A percentile compares a stretch with the other conserved stretches of the same genome.
phyloP scores from a whole-genome alignment of 2,888 invertebrate genomes.

The Crocallis elinguaria region DNA sequence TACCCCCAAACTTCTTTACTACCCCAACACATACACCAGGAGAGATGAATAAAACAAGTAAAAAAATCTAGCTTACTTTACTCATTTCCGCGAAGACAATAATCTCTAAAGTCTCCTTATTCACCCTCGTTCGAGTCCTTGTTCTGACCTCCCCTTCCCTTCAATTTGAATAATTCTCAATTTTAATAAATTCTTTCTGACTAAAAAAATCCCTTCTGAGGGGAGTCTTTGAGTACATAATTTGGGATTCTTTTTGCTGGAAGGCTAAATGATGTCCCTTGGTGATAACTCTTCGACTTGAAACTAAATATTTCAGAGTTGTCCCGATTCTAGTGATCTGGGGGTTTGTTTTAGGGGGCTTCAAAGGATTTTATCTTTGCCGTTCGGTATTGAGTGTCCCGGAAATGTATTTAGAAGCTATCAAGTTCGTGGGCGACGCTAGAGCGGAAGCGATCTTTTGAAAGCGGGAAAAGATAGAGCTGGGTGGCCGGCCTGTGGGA shows the following conservation, averaged over 20 bases:
- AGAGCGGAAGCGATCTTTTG: no score
- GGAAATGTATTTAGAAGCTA: conserved; percentile 10
- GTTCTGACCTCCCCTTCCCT: conserved; percentile 8
- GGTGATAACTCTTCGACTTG: conserved; percentile 40
- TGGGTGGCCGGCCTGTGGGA: no score
- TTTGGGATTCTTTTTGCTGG: conserved; percentile 28
- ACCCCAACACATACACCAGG: not conserved
- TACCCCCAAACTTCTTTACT: no score
- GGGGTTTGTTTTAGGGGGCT: conserved; percentile 8
- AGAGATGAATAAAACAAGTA: conserved; percentile 14
- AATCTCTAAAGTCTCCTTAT: conserved; percentile 10
- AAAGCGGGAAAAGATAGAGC: no score
- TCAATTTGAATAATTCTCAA: conserved; percentile 41
- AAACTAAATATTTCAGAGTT: conserved; percentile 42
- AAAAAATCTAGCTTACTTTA: conserved; percentile 3
- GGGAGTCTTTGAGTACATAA: conserved; percentile 30
- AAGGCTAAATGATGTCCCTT: conserved; percentile 34
- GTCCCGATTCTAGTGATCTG: conserved; percentile 25
- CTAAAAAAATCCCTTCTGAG: conserved; percentile 10
- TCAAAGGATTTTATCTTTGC: conserved; percentile 16
- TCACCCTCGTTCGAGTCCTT: conserved; percentile 10
- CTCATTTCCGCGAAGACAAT: conserved; percentile 8
- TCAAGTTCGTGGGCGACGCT: no score
- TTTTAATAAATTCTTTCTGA: conserved; percentile 39
- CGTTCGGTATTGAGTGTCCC: not conserved